Base-by-base conservation (phyloP, 2,888 invertebrate genomes). In the Lordiphosa andalusiaca region DNA sequence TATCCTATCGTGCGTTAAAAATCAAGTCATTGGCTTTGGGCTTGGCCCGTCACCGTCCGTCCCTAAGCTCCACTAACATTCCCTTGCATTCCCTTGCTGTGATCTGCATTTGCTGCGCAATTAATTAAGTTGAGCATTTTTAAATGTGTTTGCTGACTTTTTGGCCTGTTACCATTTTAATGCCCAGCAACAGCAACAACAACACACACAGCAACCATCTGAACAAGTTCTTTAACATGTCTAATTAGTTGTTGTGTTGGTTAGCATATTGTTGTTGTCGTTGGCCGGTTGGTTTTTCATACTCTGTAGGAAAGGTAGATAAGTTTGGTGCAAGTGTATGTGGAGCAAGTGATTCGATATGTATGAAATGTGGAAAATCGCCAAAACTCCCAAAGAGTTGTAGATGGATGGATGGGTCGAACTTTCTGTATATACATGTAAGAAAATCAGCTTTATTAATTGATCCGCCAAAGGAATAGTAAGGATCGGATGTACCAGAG, bases 211-310 rank as follows among this genome's bases (percentile, higher is more conserved):
- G 50, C 48, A 70, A 72, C 67, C 63, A 59, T 52, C 60, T 46
- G 67, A 73, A 74, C 80, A 74, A 81, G 77, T 77, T 86, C 86
- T 84, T 86, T 86, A 86, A 87, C 87, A 87, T 84, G 84, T 86
- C 87, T 87, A 87, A 87, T 87, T 87, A 87, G 87, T 87, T 87
- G 87, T 86, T 78, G 75, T 72, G 66, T 67, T 65, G 40, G 19
- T 39, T 47, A 33, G 41, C 50, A 33, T 56, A 49, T 44, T 39
- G 51, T 51, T 48, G 10, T 37, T 50, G 57, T 58, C 46, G 30
- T 35, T 50, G 46, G 52, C 12, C 25, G n/a, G 37, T 21, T 53
- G 25, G 44, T 16, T 16, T 46, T 39, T 7, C 2, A 19, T 19
- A 19, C 19, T 19, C 19, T 19, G 3, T 19, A 19, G 2, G 0